phyloP scores from a whole-genome alignment of 2,797 vertebrate genomes.

The Otolemur crassicaudatus region DNA sequence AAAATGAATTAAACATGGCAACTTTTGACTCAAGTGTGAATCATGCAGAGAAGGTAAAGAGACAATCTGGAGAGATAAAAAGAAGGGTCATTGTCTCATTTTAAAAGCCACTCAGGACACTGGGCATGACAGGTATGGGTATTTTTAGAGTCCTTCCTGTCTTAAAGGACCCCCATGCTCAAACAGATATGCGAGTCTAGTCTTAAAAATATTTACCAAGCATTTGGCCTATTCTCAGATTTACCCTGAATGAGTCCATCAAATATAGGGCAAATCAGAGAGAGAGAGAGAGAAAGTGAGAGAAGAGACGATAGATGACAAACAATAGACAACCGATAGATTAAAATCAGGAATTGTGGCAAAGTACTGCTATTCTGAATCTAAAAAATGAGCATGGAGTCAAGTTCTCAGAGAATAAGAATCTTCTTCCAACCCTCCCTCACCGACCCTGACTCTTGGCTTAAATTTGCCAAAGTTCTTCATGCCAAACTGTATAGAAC shows the following conservation, averaged over 20 bases:
- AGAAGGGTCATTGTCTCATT: not conserved
- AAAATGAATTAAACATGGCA: not conserved
- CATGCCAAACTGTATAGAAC: not conserved
- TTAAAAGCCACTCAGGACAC: not conserved
- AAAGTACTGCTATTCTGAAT: not conserved
- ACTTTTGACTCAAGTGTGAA: not conserved
- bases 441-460: not conserved
- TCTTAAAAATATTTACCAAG: not conserved
- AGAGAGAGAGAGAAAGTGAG: not conserved
- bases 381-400: not conserved
- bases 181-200: not conserved
- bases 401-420: not conserved
- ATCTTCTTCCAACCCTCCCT: not conserved
- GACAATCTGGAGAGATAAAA: not conserved
- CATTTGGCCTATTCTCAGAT: not conserved
- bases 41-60: not conserved
- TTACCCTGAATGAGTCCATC: not conserved
- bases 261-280: not conserved
- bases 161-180: not conserved
- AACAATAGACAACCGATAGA: too few species aligned
- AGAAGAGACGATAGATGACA: too few species aligned
- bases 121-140: not conserved
- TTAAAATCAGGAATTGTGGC: not conserved
- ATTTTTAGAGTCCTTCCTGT: not conserved
- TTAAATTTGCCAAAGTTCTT: not conserved